phyloP scores from a whole-genome alignment of 2,113 vertebrate species.

The Lophotis ruficrista region DNA sequence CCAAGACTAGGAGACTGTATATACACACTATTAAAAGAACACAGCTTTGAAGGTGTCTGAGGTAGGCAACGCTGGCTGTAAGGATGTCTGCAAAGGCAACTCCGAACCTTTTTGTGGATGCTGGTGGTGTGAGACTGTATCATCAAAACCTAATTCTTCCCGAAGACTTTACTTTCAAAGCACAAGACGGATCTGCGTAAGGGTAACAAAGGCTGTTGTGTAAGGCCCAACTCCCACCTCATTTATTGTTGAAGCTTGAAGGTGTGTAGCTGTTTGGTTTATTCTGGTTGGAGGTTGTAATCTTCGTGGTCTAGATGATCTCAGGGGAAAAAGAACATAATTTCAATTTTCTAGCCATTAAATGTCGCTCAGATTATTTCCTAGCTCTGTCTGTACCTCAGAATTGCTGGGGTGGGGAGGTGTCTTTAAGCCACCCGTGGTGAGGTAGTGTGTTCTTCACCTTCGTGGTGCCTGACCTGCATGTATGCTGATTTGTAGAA shows the following conservation, averaged over 20 bases:
- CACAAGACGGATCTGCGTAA: not conserved
- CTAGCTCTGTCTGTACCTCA: not conserved
- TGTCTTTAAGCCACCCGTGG: not conserved
- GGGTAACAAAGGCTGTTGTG: not conserved
- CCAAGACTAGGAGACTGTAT: not conserved
- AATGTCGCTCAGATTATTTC: not conserved
- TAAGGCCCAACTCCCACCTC: not conserved
- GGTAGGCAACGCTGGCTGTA: not conserved
- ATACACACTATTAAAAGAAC: not conserved
- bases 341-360: not conserved
- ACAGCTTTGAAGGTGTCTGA: not conserved
- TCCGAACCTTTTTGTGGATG: not conserved
- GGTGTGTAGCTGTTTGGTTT: not conserved
- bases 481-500: not conserved
- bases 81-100: not conserved
- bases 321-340: not conserved
- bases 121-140: not conserved
- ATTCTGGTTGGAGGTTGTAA: not conserved
- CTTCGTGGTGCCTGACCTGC: not conserved
- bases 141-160: not conserved
- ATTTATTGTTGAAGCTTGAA: not conserved
- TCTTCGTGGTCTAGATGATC: not conserved
- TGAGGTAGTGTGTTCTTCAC: not conserved
- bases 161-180: not conserved
- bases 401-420: not conserved